phyloP scores from a whole-genome alignment of 2,797 vertebrate species.

The Sebastes miniatus region DNA sequence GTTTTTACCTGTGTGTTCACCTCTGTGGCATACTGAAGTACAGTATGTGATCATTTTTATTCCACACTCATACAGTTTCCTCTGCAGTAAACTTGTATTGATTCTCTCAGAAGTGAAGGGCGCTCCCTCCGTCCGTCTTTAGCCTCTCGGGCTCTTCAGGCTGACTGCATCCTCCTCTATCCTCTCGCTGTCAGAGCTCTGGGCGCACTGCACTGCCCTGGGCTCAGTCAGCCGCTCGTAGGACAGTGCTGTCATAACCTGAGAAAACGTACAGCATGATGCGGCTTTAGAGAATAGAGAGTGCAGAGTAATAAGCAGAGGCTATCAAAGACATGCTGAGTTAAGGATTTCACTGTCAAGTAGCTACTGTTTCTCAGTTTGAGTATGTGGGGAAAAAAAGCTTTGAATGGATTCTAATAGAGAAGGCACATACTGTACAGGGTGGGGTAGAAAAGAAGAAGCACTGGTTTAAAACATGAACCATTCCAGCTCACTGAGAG shows the following conservation, averaged over 20 bases:
- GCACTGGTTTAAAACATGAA: not conserved
- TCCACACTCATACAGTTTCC: slow-evolving; percentile 11
- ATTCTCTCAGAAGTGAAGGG: slow-evolving; percentile 50
- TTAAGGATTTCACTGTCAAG: slow-evolving; percentile 26
- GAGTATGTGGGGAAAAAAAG: not conserved
- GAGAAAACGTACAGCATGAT: slow-evolving; percentile 19
- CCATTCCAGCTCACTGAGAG: not conserved
- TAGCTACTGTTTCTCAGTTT: slow-evolving; percentile 3
- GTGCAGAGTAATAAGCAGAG: not conserved
- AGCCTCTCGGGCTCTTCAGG: slow-evolving; percentile 5
- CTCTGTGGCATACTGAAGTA: slow-evolving; percentile 27
- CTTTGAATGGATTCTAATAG: not conserved
- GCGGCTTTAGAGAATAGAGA: slow-evolving; percentile 39
- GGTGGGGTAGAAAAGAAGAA: not conserved
- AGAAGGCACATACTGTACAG: not conserved
- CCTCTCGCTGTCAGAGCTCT: slow-evolving; percentile 73
- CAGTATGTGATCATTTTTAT: slow-evolving; percentile 34
- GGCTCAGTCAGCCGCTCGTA: slow-evolving; percentile 82
- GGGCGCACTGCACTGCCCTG: slow-evolving; percentile 65
- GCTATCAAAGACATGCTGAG: slow-evolving; percentile 52
- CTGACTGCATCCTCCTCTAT: slow-evolving; percentile 47
- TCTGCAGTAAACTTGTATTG: slow-evolving; percentile 36
- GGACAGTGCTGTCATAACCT: slow-evolving; percentile 86
- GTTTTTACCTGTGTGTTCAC: slow-evolving; percentile 11
- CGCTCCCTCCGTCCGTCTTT: slow-evolving; percentile 18